phyloP scores from a whole-genome alignment of 30 jellyfish, hydroid and myxozoan genomes.

The Hydra vulgaris region DNA sequence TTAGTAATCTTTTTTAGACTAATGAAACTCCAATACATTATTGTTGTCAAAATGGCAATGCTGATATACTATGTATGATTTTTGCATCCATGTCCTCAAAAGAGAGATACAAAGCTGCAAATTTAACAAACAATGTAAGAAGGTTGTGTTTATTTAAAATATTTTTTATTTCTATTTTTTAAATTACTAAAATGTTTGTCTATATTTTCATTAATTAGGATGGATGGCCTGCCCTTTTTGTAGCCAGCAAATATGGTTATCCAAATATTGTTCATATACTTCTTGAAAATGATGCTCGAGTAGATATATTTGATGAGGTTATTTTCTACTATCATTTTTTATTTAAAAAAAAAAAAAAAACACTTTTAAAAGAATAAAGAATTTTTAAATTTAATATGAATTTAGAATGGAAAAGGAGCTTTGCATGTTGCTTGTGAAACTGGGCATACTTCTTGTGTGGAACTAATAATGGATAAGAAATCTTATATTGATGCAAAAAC shows the following conservation, averaged over 20 bases:
- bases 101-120: slow-evolving; percentile 69
- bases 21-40: slow-evolving; percentile 71
- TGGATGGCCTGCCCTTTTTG: slow-evolving; percentile 87
- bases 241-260: slow-evolving; percentile 65
- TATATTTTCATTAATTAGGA: slow-evolving; percentile 27
- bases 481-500: slow-evolving; percentile 84
- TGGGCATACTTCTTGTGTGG: slow-evolving; percentile 60
- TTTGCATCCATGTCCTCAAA: slow-evolving; percentile 38
- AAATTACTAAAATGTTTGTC: too few relatives aligned
- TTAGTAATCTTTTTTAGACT: slow-evolving; percentile 14
- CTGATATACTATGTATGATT: slow-evolving; percentile 47
- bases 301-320: slow-evolving; percentile 89
- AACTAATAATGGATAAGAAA: slow-evolving; percentile 52
- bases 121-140: slow-evolving; percentile 54
- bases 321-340: neutral
- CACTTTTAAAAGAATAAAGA: too few relatives aligned
- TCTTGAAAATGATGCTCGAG: slow-evolving; percentile 56
- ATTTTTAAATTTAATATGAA: too few relatives aligned
- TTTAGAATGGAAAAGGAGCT: slow-evolving; percentile 79
- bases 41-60: slow-evolving; percentile 65
- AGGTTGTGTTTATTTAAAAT: neutral
- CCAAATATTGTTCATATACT: slow-evolving; percentile 46
- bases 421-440: slow-evolving; percentile 66
- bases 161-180: too few relatives aligned
- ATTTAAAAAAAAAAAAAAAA: too few relatives aligned